Conservation (phyloP, 2,797 vertebrate species). For the Typhlichthys eigenmanni region DNA sequence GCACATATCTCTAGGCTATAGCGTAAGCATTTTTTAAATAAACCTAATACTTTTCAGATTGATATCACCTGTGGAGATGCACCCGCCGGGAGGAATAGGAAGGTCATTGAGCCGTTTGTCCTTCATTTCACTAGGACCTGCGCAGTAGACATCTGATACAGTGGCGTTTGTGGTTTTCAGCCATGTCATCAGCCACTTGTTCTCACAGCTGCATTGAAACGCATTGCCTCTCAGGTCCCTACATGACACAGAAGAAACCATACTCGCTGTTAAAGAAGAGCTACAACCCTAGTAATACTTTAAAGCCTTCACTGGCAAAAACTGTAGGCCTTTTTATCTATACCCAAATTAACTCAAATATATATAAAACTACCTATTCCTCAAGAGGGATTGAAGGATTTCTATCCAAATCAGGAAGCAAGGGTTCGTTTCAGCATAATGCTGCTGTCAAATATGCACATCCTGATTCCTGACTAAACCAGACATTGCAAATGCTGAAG, state of each 20-base stretch:
- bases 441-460: slow-evolving; percentile 23
- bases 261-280: neutral
- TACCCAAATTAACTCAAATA: too few species aligned
- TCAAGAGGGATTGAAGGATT: slow-evolving; percentile 1
- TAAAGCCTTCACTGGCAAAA: too few species aligned
- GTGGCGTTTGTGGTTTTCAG: slow-evolving; percentile 97
- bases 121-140: slow-evolving; percentile 90
- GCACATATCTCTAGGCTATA: too few species aligned
- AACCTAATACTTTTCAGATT: neutral
- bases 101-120: slow-evolving; percentile 92
- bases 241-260: slow-evolving; percentile 1
- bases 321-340: too few species aligned
- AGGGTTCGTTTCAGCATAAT: slow-evolving; percentile 3
- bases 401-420: neutral
- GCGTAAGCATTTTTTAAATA: neutral
- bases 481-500: slow-evolving; percentile 33
- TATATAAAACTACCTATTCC: neutral
- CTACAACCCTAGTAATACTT: neutral
- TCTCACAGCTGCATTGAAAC: slow-evolving; percentile 95
- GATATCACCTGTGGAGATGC: slow-evolving; percentile 89
- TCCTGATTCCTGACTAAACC: slow-evolving; percentile 56
- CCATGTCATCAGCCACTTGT: slow-evolving; percentile 97
- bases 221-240: slow-evolving; percentile 96
- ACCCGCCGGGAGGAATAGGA: slow-evolving; percentile 85
- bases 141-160: slow-evolving; percentile 90